phyloP scores from a whole-genome alignment of 2,888 invertebrate genomes.

The Phyllotreta striolata region DNA sequence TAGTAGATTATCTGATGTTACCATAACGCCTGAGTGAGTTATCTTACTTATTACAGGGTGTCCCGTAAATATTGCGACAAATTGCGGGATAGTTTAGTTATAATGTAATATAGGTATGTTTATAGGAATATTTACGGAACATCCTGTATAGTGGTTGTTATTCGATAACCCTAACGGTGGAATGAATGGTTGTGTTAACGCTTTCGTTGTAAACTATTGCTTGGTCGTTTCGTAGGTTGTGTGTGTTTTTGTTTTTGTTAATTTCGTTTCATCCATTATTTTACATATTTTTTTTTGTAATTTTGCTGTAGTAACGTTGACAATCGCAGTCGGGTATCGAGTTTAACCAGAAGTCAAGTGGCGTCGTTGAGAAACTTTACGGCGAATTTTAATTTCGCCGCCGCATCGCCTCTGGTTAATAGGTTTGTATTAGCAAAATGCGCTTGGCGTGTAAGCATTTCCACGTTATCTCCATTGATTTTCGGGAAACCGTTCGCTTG shows the following conservation, averaged over 20 bases:
- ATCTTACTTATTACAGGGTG: slow-evolving; percentile 18
- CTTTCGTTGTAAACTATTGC: too few species aligned
- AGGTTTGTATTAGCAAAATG: slow-evolving; percentile 56
- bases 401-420: slow-evolving; percentile 60
- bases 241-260: slow-evolving; percentile 11
- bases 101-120: too few species aligned
- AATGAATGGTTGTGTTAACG: too few species aligned
- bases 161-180: too few species aligned
- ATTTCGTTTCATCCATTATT: slow-evolving; percentile 23
- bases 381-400: slow-evolving; percentile 65
- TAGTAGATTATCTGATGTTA: slow-evolving; percentile 63
- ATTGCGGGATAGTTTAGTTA: too few species aligned
- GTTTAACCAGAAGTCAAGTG: slow-evolving; percentile 66
- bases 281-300: slow-evolving; percentile 34
- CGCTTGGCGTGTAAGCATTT: not conserved
- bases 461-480: slow-evolving; percentile 1
- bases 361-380: slow-evolving; percentile 65
- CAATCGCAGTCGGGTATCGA: slow-evolving; percentile 65
- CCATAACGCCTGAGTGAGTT: slow-evolving; percentile 69
- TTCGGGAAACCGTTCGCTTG: too few species aligned
- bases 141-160: too few species aligned
- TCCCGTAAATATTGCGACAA: not conserved
- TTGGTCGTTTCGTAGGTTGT: slow-evolving; percentile 7
- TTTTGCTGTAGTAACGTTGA: slow-evolving; percentile 59
- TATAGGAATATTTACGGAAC: too few species aligned